Percentiles rank a stretch among this genome's conserved stretches.
Evolutionary conservation across 2,888 invertebrate genomes (phyloP).

Genomic region (Acleris cristana): DNA sequence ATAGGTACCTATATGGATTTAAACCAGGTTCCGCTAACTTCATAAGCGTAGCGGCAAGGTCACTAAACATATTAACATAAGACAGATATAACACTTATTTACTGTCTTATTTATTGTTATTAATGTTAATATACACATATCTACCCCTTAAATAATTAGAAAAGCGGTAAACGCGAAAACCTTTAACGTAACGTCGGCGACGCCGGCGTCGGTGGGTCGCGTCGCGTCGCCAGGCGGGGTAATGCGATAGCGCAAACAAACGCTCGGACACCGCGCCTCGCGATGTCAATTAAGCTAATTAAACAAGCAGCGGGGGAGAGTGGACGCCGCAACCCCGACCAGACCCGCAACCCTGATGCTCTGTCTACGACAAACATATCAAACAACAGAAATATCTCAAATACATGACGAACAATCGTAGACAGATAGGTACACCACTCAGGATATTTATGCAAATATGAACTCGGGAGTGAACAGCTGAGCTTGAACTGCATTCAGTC

Average conservation of each 20-base stretch:
- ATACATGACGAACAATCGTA: constrained; percentile 61
- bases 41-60: no score
- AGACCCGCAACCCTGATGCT: constrained; percentile 48
- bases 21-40: no score
- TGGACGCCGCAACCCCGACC: constrained; percentile 54
- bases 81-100: no score
- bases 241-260: constrained; percentile 81
- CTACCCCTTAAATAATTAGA: no score
- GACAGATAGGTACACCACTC: constrained; percentile 46
- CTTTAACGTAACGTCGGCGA: constrained; percentile 13
- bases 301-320: constrained; percentile 76
- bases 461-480: constrained; percentile 32
- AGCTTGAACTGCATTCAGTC: constrained; percentile 30
- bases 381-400: constrained; percentile 71
- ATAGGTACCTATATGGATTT: no score
- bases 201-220: constrained; percentile 43
- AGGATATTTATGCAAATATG: constrained; percentile 22
- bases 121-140: no score
- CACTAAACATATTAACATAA: no score
- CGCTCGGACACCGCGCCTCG: constrained; percentile 81
- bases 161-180: constrained; percentile 6
- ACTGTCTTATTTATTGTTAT: no score
- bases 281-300: constrained; percentile 84
- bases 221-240: constrained; percentile 56
- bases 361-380: constrained; percentile 49